phyloP scores from a whole-genome alignment of 2,797 vertebrate species.

The Tapirus indicus region DNA sequence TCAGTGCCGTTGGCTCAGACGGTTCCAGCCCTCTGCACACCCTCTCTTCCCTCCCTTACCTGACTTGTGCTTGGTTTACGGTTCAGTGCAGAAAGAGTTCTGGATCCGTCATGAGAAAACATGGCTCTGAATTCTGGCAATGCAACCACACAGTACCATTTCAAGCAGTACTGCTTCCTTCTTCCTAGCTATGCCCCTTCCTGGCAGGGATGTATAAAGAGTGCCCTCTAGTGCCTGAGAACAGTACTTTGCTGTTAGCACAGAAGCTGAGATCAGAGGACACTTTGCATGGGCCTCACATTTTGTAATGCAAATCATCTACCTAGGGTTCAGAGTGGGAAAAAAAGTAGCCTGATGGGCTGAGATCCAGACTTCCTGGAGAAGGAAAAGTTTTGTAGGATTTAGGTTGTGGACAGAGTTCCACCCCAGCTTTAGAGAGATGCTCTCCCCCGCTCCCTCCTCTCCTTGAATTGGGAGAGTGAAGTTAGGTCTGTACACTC shows the following conservation, averaged over 20 bases:
- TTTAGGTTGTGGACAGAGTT: neutral
- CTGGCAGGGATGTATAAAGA: neutral
- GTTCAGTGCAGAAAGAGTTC: neutral
- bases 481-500: neutral
- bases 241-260: neutral
- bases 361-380: neutral
- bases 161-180: conserved; percentile 51
- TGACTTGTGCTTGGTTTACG: neutral
- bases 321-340: neutral
- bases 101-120: neutral
- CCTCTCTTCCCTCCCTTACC: neutral
- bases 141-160: neutral
- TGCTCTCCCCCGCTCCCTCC: accelerated
- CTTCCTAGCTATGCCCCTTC: conserved; percentile 55
- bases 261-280: neutral
- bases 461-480: neutral
- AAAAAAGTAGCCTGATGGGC: neutral
- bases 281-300: accelerated
- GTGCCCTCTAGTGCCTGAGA: conserved; percentile 45
- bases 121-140: neutral
- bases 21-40: neutral
- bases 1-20: neutral
- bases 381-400: neutral
- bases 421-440: neutral
- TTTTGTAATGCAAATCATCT: neutral